A percentile compares a stretch with the other conserved stretches of the same genome.
Evolutionary conservation across 2,797 vertebrate genomes (phyloP).

Genomic region (Xerus rutilus): DNA sequence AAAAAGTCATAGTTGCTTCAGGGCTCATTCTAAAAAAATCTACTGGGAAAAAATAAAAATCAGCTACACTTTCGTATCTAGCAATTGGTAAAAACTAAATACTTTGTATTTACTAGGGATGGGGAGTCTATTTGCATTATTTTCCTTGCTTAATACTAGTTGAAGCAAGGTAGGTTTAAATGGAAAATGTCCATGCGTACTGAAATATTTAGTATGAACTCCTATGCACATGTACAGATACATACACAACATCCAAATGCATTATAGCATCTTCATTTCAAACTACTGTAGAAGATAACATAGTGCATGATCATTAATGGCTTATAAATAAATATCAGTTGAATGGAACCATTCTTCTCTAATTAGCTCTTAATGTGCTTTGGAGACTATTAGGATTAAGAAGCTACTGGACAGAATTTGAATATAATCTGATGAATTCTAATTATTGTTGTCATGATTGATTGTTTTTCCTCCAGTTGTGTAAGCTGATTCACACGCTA

Average conservation of each 20-base stretch:
- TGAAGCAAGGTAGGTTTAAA: neutral
- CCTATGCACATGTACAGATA: neutral
- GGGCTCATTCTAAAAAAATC: slow-evolving; percentile 47
- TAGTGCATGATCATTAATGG: neutral
- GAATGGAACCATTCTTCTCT: slow-evolving; percentile 2
- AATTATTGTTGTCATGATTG: neutral
- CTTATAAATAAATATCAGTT: neutral
- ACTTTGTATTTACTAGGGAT: neutral
- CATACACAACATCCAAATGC: neutral
- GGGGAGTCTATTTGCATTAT: neutral
- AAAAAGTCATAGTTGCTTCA: neutral
- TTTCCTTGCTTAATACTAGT: neutral
- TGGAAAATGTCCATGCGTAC: neutral
- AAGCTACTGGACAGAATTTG: slow-evolving; percentile 7
- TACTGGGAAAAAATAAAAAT: slow-evolving; percentile 47
- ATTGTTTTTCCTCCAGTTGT: slow-evolving; percentile 16
- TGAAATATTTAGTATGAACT: neutral
- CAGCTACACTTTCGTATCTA: neutral
- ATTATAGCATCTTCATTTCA: neutral
- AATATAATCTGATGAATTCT: slow-evolving; percentile 63
- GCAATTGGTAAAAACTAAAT: slow-evolving; percentile 33
- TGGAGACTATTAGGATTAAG: slow-evolving; percentile 44
- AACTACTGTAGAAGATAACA: neutral
- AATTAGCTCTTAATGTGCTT: slow-evolving; percentile 60
- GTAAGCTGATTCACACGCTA: neutral